Evolutionary conservation across 2,888 invertebrate species (phyloP).

Genomic region (Hetaerina titia): DNA sequence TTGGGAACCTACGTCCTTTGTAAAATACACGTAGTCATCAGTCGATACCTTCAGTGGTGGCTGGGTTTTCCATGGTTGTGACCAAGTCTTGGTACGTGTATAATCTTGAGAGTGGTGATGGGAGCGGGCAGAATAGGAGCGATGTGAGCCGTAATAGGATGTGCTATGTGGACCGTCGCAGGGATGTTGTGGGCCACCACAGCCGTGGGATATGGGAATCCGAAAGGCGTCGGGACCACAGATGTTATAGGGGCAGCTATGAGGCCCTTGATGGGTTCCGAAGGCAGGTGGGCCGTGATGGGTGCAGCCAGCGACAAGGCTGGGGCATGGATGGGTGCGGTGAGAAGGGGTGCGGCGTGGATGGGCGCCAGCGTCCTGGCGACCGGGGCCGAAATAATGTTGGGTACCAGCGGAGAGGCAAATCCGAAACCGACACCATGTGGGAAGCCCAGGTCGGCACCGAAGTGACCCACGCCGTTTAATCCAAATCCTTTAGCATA

Average conservation of each 20-base stretch:
- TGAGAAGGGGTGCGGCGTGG: neutral
- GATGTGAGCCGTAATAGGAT: constrained; percentile 23
- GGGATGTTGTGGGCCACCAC: neutral
- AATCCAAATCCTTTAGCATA: neutral
- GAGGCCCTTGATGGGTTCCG: neutral
- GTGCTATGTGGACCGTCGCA: constrained; percentile 9
- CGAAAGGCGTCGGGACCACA: neutral
- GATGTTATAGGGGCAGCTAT: constrained; percentile 7
- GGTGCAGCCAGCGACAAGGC: constrained; percentile 43
- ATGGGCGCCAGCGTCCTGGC: neutral
- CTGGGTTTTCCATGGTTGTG: neutral
- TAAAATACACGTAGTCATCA: too few relatives aligned
- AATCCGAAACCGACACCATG: constrained; percentile 7
- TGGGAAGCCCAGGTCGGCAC: neutral
- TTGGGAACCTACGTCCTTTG: too few relatives aligned
- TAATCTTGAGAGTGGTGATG: constrained; percentile 22
- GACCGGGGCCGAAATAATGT: neutral
- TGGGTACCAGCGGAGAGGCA: neutral
- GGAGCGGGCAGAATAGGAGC: neutral
- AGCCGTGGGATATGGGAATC: neutral
- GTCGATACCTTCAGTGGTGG: neutral
- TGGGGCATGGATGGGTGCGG: neutral
- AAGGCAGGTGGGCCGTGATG: constrained; percentile 40
- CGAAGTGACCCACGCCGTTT: neutral
- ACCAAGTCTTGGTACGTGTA: neutral